A percentile compares a stretch with the other conserved stretches of the same genome.
These are phyloP conservation scores for Chrysolina americana DNA, from an alignment of 2,888 invertebrate species.

Conservation along the genomic window DNA sequence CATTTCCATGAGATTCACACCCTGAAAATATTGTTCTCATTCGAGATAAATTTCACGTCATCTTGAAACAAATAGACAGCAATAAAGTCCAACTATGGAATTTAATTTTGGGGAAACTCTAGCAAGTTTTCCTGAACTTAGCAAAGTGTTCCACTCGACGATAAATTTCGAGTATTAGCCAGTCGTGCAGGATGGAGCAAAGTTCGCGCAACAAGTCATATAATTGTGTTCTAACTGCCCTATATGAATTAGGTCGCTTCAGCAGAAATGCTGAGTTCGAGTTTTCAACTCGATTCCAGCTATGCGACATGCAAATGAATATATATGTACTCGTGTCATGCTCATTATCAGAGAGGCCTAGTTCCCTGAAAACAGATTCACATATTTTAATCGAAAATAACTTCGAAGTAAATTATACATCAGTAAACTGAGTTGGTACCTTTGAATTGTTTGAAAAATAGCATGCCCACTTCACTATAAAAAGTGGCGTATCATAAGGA, in stretches of 20 bases:
- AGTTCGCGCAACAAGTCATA: constrained; percentile 50
- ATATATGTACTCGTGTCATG: neutral
- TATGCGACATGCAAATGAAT: neutral
- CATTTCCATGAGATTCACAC: no score
- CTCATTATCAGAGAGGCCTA: neutral
- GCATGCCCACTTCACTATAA: no score
- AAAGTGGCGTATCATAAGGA: no score
- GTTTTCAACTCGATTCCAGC: neutral
- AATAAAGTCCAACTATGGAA: constrained; percentile 19
- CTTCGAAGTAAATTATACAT: no score
- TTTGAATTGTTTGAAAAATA: no score
- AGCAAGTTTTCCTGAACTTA: constrained; percentile 31
- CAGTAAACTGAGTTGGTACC: no score
- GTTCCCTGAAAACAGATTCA: neutral
- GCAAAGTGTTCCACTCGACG: constrained; percentile 37
- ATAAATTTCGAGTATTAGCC: constrained; percentile 45
- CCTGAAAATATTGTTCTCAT: neutral
- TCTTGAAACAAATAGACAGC: neutral
- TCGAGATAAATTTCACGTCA: neutral
- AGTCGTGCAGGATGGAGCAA: constrained; percentile 42
- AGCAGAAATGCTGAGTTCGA: constrained; percentile 36
- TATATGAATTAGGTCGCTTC: constrained; percentile 41
- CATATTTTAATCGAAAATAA: no score
- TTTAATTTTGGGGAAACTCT: constrained; percentile 35
- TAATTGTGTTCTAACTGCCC: constrained; percentile 47